phyloP scores from a whole-genome alignment of 1,140 invertebrate species.

The Whitmania pigra region DNA sequence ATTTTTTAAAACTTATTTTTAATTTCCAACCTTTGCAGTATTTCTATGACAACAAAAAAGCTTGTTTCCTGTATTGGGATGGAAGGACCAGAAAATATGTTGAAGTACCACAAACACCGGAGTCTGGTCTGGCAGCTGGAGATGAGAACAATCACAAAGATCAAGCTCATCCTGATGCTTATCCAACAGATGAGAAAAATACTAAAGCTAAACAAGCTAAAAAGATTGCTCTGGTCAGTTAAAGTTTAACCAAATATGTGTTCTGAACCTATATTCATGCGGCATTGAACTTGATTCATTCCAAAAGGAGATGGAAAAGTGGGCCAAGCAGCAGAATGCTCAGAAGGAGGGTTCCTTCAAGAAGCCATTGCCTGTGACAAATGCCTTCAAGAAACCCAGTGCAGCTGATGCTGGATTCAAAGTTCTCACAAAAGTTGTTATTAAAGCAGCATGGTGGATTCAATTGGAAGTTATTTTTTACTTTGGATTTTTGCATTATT shows the following conservation, averaged over 20 bases:
- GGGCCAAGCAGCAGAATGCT: slow-evolving; percentile 93
- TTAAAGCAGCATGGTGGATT: neutral
- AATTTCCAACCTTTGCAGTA: neutral
- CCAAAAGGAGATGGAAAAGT: slow-evolving; percentile 68
- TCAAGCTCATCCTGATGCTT: neutral
- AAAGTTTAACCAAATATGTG: neutral
- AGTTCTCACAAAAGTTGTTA: slow-evolving; percentile 57
- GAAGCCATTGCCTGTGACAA: slow-evolving; percentile 33
- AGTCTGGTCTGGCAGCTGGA: neutral
- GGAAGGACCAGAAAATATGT: neutral
- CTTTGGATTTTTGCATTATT: neutral
- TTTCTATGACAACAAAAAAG: slow-evolving; percentile 6
- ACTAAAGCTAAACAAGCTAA: slow-evolving; percentile 1
- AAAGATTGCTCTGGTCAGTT: slow-evolving; percentile 9
- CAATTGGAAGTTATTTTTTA: neutral
- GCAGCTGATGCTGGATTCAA: slow-evolving; percentile 81
- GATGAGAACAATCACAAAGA: neutral
- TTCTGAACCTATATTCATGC: neutral
- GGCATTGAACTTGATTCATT: neutral
- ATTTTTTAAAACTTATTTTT: neutral
- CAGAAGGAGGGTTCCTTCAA: slow-evolving; percentile 72
- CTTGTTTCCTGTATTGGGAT: slow-evolving; percentile 5
- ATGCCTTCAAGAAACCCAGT: slow-evolving; percentile 36
- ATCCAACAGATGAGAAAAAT: neutral
- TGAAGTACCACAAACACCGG: neutral